Base-by-base conservation (phyloP, 2,888 invertebrate species). In the Apamea anceps region DNA sequence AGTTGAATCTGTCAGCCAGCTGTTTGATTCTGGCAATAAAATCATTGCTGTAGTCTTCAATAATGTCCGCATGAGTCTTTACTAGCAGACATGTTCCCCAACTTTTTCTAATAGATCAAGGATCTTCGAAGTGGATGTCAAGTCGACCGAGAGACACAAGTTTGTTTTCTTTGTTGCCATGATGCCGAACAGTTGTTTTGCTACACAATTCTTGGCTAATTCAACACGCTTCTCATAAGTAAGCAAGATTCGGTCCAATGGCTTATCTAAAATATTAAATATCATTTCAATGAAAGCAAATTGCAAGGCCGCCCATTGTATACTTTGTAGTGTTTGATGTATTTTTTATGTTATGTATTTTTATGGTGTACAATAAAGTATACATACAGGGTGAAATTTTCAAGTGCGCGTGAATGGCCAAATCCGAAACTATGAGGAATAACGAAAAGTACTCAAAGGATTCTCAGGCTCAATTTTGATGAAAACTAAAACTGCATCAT, bases 121-220 rank as follows among this genome's bases (percentile, higher is more conserved):
- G 71, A 99, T 97, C 77, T 98, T 97, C 10, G 97, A 96, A 0
- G 98, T 94, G 60, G 97, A 97, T 4, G 98, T 98, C 2, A 99
- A 95, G 96, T 99, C 99, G 4, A 98, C 98, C 12, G 99, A 99
- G 54, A 99, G 94, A 91, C 99, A 99, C 7, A 99, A 97, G 93
- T 99, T 99, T 0, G 98, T 98, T 94, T 98, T 97, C 93, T 99
- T 99, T 2, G 96, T 95, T 80, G 98, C 97, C 98, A 99, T 99
- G 73, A 98, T 96, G 85, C 97, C 94, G 77, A 99, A 98, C 0
- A 99, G 95, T 76, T 97, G 97, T 81, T 97, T 97, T 0, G 98
- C 97, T 67, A 98, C 91, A 2, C 96, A 91, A 92, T 98, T 98
- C 92, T 97, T 97, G 0, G 98, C 95, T 72, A 97, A 89, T 85